A percentile compares a stretch with the other conserved stretches of the same genome.
phyloP scores from a whole-genome alignment of 2,888 invertebrate species.

The Agonopterix arenella region DNA sequence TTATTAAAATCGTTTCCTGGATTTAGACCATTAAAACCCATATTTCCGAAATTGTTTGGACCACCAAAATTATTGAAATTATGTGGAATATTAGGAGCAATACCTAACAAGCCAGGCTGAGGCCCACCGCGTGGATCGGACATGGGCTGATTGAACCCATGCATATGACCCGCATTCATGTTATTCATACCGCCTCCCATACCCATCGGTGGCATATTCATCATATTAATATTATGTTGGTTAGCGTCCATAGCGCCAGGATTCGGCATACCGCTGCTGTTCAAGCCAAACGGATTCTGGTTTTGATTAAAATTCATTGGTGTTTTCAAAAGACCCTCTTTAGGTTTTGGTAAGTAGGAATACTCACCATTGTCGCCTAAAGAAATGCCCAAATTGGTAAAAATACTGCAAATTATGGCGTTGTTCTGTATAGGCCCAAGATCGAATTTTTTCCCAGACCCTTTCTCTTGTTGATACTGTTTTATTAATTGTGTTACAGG shows the following conservation, averaged over 20 bases:
- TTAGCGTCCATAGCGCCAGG: constrained; percentile 44
- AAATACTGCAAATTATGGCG: constrained; percentile 73
- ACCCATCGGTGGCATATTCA: constrained; percentile 60
- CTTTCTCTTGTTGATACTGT: constrained; percentile 77
- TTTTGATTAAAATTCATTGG: constrained; percentile 53
- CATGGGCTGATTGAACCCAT: constrained; percentile 57
- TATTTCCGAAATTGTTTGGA: constrained; percentile 59
- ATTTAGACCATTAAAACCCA: constrained; percentile 62
- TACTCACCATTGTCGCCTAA: constrained; percentile 78
- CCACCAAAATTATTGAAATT: constrained; percentile 58
- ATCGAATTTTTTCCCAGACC: constrained; percentile 73
- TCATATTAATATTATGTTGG: constrained; percentile 49
- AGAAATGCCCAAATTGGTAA: constrained; percentile 78
- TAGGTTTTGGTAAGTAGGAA: constrained; percentile 63
- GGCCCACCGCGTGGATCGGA: constrained; percentile 68
- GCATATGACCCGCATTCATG: constrained; percentile 60
- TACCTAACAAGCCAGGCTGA: constrained; percentile 76
- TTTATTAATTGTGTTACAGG: constrained; percentile 78
- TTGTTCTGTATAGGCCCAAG: constrained; percentile 69
- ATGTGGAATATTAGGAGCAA: constrained; percentile 74
- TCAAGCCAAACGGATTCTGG: constrained; percentile 44
- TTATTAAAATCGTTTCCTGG: constrained; percentile 54
- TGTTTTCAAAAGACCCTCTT: constrained; percentile 64
- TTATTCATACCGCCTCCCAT: constrained; percentile 62
- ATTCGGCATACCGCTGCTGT: constrained; percentile 39